phyloP scores from a whole-genome alignment of 2,797 vertebrate species.

The Myotis planiceps region DNA sequence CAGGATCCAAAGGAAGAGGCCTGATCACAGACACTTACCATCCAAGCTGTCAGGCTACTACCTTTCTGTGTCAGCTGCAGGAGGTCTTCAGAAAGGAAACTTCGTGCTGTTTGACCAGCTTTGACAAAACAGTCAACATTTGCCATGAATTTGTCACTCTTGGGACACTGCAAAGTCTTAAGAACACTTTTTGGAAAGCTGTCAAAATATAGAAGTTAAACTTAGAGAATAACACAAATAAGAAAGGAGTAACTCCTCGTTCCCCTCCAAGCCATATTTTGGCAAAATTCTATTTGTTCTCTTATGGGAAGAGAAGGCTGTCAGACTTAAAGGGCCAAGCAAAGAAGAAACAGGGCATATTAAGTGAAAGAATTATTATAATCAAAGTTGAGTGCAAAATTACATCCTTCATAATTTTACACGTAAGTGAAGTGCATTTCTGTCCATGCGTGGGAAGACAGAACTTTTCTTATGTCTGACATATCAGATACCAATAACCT shows the following conservation, averaged over 20 bases:
- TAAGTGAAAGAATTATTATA: conserved; percentile 73
- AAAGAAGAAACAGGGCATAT: conserved; percentile 58
- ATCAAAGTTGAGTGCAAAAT: conserved; percentile 66
- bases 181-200: neutral
- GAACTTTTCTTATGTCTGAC: conserved; percentile 62
- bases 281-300: conserved; percentile 56
- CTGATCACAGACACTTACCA: neutral
- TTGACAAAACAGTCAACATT: neutral
- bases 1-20: neutral
- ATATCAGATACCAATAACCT: conserved; percentile 76
- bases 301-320: conserved; percentile 43
- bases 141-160: neutral
- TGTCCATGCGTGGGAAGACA: conserved; percentile 52
- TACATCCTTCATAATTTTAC: conserved; percentile 65
- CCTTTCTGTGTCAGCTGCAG: neutral
- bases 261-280: conserved; percentile 32
- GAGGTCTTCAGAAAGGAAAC: neutral
- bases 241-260: neutral
- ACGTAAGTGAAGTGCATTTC: conserved; percentile 62
- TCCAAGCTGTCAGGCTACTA: neutral
- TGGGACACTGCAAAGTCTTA: conserved; percentile 8
- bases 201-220: conserved; percentile 35
- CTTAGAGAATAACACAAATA: conserved; percentile 53
- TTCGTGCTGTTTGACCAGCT: neutral
- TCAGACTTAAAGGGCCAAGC: conserved; percentile 47